A percentile compares a stretch with the other conserved stretches of the same genome.
Evolutionary conservation across 2,797 vertebrate genomes (phyloP).

Genomic region (Australoheros facetus): DNA sequence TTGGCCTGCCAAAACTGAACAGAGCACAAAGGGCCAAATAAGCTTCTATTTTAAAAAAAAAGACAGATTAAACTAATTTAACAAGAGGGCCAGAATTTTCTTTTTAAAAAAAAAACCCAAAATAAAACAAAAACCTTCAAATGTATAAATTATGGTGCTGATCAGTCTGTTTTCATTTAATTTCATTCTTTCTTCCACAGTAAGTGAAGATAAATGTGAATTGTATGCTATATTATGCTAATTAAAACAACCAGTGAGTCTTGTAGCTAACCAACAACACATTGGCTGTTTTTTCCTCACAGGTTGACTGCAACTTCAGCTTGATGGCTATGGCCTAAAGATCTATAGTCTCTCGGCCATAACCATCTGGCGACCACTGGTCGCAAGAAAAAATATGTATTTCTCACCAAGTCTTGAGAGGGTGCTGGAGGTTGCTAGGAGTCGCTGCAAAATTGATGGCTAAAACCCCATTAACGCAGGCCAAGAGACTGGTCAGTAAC

Average conservation of each 20-base stretch:
- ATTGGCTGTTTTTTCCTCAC: background rate
- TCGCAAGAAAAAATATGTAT: background rate
- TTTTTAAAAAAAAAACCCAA: background rate
- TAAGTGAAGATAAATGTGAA: slow-evolving; percentile 1
- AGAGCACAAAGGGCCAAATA: slow-evolving; percentile 14
- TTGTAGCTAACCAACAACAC: background rate
- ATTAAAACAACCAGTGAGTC: background rate
- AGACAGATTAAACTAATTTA: slow-evolving; percentile 11
- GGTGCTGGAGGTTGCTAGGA: background rate
- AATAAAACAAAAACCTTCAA: background rate
- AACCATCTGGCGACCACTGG: background rate
- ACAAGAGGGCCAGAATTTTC: slow-evolving; percentile 11
- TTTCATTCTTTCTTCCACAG: background rate
- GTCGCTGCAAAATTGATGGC: no score
- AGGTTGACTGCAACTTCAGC: background rate
- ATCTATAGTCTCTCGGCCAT: background rate
- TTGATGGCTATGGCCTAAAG: background rate
- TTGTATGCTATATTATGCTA: background rate
- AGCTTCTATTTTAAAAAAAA: background rate
- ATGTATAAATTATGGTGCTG: background rate
- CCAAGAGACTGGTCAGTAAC: background rate
- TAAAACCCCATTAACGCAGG: background rate
- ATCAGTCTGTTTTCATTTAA: background rate
- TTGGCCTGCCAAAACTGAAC: slow-evolving; percentile 23
- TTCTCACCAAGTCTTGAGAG: background rate